These are phyloP conservation scores for Zoroaster sp. DNA, from an alignment of 53 echinoderm and acorn worm species.

Conservation along the genomic window DNA sequence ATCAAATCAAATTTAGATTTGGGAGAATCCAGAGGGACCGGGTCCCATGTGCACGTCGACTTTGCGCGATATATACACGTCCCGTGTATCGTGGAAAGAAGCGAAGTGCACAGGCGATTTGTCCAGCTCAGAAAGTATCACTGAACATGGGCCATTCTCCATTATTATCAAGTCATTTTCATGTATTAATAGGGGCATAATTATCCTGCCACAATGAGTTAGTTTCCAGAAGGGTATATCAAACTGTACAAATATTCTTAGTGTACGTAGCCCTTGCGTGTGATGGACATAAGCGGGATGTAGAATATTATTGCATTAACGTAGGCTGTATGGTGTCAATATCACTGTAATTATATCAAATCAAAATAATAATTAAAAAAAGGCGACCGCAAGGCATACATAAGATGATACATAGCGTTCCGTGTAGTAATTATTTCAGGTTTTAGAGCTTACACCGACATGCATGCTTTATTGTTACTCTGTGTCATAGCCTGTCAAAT, in stretches of 20 bases:
- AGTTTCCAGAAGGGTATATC: not conserved
- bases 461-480: not conserved
- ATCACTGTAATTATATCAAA: not conserved
- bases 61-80: not conserved
- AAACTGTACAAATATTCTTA: not conserved
- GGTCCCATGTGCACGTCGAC: not conserved
- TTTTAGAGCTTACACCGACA: not conserved
- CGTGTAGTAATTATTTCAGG: not conserved
- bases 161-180: slow-evolving; percentile 44
- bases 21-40: not conserved
- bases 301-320: not conserved
- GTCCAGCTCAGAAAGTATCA: not conserved
- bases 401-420: not conserved
- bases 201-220: slow-evolving; percentile 44
- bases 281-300: not conserved
- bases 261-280: not conserved
- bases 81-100: not conserved
- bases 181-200: slow-evolving; percentile 25
- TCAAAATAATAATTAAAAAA: not conserved
- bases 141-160: not conserved
- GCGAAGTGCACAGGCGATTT: not conserved
- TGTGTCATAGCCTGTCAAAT: slow-evolving; percentile 4
- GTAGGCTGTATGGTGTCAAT: not conserved
- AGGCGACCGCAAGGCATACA: not conserved
- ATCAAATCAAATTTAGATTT: slow-evolving; percentile 56